Evolutionary conservation across 2,113 vertebrate genomes (phyloP).

Genomic region (Stomatorhinus ivindoensis): DNA sequence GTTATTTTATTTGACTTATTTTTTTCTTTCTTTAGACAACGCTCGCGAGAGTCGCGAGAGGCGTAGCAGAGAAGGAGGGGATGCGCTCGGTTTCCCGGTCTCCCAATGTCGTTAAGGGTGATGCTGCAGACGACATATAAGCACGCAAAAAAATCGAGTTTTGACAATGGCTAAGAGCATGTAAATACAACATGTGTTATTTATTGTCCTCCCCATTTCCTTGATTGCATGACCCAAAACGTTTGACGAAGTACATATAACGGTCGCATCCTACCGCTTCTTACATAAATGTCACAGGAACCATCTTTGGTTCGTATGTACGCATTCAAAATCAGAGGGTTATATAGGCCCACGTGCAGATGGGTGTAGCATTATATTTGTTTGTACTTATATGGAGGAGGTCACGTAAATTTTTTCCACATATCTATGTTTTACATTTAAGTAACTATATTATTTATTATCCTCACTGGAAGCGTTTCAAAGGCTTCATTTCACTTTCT

Average conservation of each 20-base stretch:
- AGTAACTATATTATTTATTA: background rate
- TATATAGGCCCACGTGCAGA: background rate
- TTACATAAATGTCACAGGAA: background rate
- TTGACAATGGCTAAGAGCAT: background rate
- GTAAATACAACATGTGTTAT: background rate
- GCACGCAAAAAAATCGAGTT: background rate
- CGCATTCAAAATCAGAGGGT: background rate
- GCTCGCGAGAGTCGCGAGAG: slow-evolving; percentile 52
- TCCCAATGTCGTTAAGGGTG: background rate
- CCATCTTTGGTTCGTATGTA: background rate
- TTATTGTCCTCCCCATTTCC: background rate
- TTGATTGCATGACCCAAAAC: background rate
- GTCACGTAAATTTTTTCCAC: background rate
- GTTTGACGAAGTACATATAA: background rate
- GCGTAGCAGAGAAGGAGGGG: background rate
- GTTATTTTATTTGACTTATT: background rate
- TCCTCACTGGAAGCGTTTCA: background rate
- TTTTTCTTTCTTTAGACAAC: slow-evolving; percentile 17
- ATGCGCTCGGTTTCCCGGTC: background rate
- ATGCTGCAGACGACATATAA: background rate
- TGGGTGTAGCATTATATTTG: background rate
- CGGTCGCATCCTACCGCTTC: background rate
- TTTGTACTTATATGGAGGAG: background rate
- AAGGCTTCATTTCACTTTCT: background rate
- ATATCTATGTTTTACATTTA: background rate